Evolutionary conservation across 2,113 vertebrate species (phyloP), one percentile per base, ranked within the genome.

Genomic region (Telmatochromis brichardi): DNA sequence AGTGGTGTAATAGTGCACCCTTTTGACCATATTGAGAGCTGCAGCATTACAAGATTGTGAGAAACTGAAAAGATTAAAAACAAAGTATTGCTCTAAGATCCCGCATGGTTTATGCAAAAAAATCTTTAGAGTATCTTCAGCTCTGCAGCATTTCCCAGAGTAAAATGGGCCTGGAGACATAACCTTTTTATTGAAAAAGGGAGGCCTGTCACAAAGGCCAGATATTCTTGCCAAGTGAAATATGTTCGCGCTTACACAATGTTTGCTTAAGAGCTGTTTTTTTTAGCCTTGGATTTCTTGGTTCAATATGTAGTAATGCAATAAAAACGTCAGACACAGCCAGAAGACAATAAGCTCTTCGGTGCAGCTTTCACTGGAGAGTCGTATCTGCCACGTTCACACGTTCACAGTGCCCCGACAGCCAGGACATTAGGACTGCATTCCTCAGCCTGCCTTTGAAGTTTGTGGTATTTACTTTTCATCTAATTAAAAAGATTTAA

Each of bases 1-100:
- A 9, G 50, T 82, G 80, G 90, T 87, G 85, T 80, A 90, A 89
- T 85, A 95, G 90, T 93, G 93, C 90, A 0, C 82, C 89, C 94
- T 92, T 68, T 84, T 86, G 95, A 5, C 50, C 6, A 4, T 8
- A 3, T 4, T 7, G 12, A 78, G 42, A 83, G 37, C 37, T 88
- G 78, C 80, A 45, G 13, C 42, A 17, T n/a, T 11, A 1, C 47
- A 9, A 12, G 8, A 12, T 17, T 13, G 45, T 47, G 21, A 68
- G 33, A 84, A 86, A 35, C 5, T 5, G 51, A 76, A 10, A 33
- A 33, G 31, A 21, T 42, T 47, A 8, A 8, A 2, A 9, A 45
- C 12, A 55, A 68, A 47, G 42, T 31, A 6, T 33, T 58, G 50
- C 9, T 82, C 28, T 26, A 31, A 79, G 63, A 85, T 21, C 26